Percentiles rank a stretch among this genome's conserved stretches.
phyloP scores from a whole-genome alignment of 2,888 invertebrate genomes.

The Ptychoptera albimana region DNA sequence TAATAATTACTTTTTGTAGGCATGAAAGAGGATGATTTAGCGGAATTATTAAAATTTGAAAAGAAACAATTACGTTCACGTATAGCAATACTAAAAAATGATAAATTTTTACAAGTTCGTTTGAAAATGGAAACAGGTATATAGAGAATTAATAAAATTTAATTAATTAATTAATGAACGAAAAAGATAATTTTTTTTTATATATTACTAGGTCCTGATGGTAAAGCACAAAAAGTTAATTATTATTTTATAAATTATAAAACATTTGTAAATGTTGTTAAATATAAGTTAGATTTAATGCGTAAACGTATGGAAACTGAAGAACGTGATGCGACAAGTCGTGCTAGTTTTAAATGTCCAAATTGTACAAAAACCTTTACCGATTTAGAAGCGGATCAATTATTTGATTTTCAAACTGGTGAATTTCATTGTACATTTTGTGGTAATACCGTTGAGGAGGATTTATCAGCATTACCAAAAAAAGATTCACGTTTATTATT shows the following conservation, averaged over 20 bases:
- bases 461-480: constrained; percentile 82
- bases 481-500: constrained; percentile 81
- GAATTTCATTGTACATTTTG: constrained; percentile 88
- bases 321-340: constrained; percentile 84
- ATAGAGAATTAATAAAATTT: constrained; percentile 22
- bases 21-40: constrained; percentile 81
- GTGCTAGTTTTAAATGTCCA: constrained; percentile 90
- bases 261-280: constrained; percentile 92
- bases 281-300: constrained; percentile 94
- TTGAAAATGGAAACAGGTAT: constrained; percentile 80
- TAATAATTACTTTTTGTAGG: constrained; percentile 29
- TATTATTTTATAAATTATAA: constrained; percentile 97
- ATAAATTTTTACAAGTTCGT: constrained; percentile 85
- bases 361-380: constrained; percentile 87
- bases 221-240: constrained; percentile 89
- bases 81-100: constrained; percentile 72
- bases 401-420: constrained; percentile 68
- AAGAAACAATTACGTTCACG: constrained; percentile 81
- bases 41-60: constrained; percentile 84
- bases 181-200: neutral
- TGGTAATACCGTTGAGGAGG: constrained; percentile 79
- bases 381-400: constrained; percentile 84
- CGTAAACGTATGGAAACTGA: constrained; percentile 89
- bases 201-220: constrained; percentile 45
- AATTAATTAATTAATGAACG: neutral